Conservation (phyloP, 2,888 invertebrate species). For the Merodon equestris region DNA sequence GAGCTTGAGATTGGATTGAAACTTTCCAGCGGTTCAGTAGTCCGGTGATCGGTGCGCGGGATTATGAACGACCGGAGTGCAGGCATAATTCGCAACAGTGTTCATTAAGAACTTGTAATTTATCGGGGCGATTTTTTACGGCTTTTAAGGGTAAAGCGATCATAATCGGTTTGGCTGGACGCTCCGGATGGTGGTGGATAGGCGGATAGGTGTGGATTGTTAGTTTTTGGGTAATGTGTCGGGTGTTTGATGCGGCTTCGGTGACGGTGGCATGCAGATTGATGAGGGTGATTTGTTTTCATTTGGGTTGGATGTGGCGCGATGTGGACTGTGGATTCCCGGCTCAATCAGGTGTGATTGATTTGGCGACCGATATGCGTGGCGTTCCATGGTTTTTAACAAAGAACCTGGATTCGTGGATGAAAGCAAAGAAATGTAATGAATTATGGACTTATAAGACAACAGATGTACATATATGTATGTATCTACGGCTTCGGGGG, state of each 20-base stretch:
- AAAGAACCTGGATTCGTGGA: too few species aligned
- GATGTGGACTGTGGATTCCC: too few species aligned
- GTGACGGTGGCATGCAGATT: neutral
- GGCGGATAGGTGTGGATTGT: too few species aligned
- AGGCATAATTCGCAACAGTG: constrained; percentile 54
- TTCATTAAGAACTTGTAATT: constrained; percentile 65
- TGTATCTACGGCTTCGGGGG: too few species aligned
- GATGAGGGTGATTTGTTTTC: neutral
- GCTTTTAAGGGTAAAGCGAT: constrained; percentile 45
- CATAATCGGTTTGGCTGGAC: constrained; percentile 47
- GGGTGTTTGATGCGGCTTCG: too few species aligned
- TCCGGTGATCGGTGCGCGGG: constrained; percentile 23
- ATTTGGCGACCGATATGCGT: too few species aligned
- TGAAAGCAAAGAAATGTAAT: too few species aligned
- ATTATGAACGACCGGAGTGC: constrained; percentile 27
- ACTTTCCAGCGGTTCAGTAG: constrained; percentile 20
- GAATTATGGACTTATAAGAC: too few species aligned
- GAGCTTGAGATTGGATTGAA: constrained; percentile 41
- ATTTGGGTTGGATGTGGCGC: too few species aligned
- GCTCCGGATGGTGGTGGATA: neutral
- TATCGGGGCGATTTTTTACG: constrained; percentile 62
- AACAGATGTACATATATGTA: too few species aligned
- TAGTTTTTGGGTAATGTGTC: too few species aligned
- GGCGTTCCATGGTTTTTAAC: too few species aligned
- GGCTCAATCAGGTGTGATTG: neutral